Percentiles rank a stretch among this genome's conserved stretches.
These are phyloP conservation scores for Neosilurus hyrtlii DNA, from an alignment of 2,797 vertebrate genomes.

Conservation along the genomic window DNA sequence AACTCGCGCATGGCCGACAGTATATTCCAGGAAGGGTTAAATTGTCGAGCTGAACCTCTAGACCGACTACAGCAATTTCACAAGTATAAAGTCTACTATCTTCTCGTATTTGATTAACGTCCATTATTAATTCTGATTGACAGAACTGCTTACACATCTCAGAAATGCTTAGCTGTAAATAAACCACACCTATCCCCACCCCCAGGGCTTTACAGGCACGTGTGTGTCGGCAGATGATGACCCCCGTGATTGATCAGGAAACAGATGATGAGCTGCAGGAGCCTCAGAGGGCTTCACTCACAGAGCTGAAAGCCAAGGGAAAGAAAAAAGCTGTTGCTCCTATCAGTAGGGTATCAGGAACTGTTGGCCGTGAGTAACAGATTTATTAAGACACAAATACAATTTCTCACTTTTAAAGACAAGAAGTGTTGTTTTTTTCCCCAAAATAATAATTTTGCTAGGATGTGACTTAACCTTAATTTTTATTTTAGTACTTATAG, in stretches of 20 bases:
- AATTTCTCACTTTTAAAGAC: no score
- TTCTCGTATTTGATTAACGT: background rate
- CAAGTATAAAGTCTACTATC: slow-evolving; percentile 71
- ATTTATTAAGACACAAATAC: no score
- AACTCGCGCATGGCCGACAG: slow-evolving; percentile 85
- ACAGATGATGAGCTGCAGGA: slow-evolving; percentile 56
- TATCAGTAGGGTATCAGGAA: slow-evolving; percentile 76
- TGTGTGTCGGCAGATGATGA: slow-evolving; percentile 83
- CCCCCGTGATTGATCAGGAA: slow-evolving; percentile 69
- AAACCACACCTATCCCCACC: background rate
- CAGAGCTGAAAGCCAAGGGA: slow-evolving; percentile 84
- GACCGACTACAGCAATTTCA: slow-evolving; percentile 87
- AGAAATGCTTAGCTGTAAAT: background rate
- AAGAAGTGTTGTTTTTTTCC: no score
- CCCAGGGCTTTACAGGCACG: slow-evolving; percentile 89
- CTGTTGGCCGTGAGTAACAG: slow-evolving; percentile 75
- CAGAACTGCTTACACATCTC: background rate
- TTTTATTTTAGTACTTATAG: no score
- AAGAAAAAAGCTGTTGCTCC: slow-evolving; percentile 84
- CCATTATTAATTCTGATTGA: background rate
- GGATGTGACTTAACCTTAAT: no score
- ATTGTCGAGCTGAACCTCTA: slow-evolving; percentile 78
- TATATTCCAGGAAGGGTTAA: slow-evolving; percentile 86
- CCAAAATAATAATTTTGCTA: no score
- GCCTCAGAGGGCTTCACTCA: slow-evolving; percentile 80